These are phyloP conservation scores for Cyprinodon variegatus DNA, from an alignment of 2,113 vertebrate genomes.

Conservation along the genomic window DNA sequence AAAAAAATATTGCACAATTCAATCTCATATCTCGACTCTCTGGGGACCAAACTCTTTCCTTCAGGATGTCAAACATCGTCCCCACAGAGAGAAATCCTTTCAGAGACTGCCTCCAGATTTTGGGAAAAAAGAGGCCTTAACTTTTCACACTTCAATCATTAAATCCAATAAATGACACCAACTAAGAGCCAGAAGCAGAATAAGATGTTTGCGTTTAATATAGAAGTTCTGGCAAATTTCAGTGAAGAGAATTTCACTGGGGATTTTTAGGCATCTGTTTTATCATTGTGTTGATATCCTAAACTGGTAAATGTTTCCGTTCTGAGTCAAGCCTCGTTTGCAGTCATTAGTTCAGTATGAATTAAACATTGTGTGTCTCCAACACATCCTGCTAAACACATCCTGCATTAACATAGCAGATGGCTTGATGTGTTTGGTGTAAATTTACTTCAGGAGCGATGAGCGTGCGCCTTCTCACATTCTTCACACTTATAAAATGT, in stretches of 20 bases:
- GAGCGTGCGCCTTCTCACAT: slow-evolving; percentile 2
- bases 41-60: too few relatives aligned
- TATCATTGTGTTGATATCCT: slow-evolving; percentile 18
- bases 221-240: too few relatives aligned
- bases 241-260: not conserved
- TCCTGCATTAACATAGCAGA: slow-evolving; percentile 55
- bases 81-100: too few relatives aligned
- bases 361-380: slow-evolving; percentile 43
- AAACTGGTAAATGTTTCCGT: slow-evolving; percentile 47
- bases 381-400: slow-evolving; percentile 49
- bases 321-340: slow-evolving; percentile 43
- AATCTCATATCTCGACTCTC: too few relatives aligned
- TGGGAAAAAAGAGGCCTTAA: too few relatives aligned
- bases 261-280: slow-evolving; percentile 23
- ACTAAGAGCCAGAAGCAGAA: too few relatives aligned
- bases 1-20: too few relatives aligned
- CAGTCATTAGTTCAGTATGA: slow-evolving; percentile 51
- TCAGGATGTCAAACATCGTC: too few relatives aligned
- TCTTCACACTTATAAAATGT: not conserved
- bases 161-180: too few relatives aligned
- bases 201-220: too few relatives aligned
- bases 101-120: too few relatives aligned
- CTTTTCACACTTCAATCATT: too few relatives aligned
- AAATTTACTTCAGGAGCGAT: slow-evolving; percentile 35
- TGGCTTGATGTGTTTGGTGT: slow-evolving; percentile 32